Conservation (phyloP, 2,113 vertebrate genomes). For the Ifrita kowaldi region DNA sequence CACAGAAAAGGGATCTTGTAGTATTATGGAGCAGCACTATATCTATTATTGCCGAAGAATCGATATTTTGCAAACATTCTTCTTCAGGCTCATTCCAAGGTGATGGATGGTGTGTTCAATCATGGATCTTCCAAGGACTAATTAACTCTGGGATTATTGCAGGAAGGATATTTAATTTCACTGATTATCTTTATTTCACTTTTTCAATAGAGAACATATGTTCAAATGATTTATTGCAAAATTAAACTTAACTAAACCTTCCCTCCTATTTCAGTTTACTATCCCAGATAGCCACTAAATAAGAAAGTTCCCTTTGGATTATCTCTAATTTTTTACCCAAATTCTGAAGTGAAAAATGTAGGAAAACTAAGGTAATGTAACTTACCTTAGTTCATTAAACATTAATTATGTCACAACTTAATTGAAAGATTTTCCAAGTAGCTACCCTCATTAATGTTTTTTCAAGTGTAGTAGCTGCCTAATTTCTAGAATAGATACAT, state of each 20-base stretch:
- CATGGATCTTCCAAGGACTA: neutral
- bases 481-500: neutral
- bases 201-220: neutral
- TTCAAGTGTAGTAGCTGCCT: neutral
- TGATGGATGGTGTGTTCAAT: neutral
- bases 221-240: neutral
- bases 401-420: neutral
- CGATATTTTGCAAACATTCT: neutral
- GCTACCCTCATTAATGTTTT: neutral
- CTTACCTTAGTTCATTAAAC: neutral
- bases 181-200: neutral
- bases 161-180: neutral
- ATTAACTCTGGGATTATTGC: neutral
- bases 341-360: neutral
- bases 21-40: neutral
- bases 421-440: neutral
- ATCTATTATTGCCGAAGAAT: neutral
- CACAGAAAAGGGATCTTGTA: neutral
- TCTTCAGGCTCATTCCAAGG: neutral
- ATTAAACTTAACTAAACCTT: neutral
- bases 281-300: neutral
- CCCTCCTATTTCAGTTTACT: neutral
- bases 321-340: neutral
- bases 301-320: neutral
- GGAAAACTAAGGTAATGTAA: neutral